phyloP scores from a whole-genome alignment of 2,888 invertebrate species.

The Brenthis ino region DNA sequence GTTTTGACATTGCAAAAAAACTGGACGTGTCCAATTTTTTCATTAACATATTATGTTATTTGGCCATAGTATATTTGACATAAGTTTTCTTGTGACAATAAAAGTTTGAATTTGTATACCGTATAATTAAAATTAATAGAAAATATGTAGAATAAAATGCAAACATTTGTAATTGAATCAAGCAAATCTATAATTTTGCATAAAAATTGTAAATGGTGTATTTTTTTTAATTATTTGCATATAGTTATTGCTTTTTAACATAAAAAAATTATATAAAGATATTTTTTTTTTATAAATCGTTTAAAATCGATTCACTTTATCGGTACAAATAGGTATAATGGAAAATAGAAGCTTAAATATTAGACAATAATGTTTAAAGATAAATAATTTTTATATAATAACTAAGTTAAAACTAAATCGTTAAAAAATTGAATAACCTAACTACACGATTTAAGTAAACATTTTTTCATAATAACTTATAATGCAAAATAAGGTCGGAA shows the following conservation, averaged over 20 bases:
- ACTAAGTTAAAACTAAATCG: slow-evolving; percentile 23
- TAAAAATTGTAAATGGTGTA: background rate
- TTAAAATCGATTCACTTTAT: background rate
- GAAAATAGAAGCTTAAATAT: slow-evolving; percentile 3
- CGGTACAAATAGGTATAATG: slow-evolving; percentile 1
- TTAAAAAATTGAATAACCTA: slow-evolving; percentile 31
- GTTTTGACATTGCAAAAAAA: too few species aligned
- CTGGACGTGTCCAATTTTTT: too few species aligned
- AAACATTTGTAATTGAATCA: slow-evolving; percentile 3
- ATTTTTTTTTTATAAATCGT: background rate
- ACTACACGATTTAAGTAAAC: slow-evolving; percentile 41
- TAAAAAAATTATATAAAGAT: slow-evolving; percentile 4
- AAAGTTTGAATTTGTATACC: too few species aligned
- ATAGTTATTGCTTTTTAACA: slow-evolving; percentile 4
- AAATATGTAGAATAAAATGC: slow-evolving; percentile 2
- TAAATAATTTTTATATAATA: slow-evolving; percentile 13
- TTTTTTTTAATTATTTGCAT: too few species aligned
- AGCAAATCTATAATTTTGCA: background rate
- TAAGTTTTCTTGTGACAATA: too few species aligned
- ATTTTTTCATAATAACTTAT: slow-evolving; percentile 37
- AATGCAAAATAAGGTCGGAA: slow-evolving; percentile 36
- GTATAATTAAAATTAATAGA: background rate
- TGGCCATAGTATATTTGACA: too few species aligned
- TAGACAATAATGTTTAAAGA: background rate
- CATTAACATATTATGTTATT: too few species aligned